Conservation (phyloP, 2,797 vertebrate genomes). For the Manis crassicaudata region DNA sequence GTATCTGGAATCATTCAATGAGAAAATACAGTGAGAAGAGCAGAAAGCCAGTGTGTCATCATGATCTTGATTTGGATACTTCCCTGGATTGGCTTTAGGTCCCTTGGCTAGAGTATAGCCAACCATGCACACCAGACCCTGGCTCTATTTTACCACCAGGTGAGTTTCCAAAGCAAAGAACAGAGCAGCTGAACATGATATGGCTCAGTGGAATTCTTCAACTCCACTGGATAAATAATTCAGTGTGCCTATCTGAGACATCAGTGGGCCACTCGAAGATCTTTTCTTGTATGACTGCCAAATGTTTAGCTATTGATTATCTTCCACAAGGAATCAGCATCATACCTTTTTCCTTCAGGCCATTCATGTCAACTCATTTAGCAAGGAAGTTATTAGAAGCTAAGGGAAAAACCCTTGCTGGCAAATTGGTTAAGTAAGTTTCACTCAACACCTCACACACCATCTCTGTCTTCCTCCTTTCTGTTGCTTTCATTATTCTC, state of each 20-base stretch:
- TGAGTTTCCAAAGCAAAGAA: background rate
- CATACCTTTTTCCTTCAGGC: background rate
- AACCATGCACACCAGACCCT: background rate
- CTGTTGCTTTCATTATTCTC: background rate
- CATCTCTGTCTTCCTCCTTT: background rate
- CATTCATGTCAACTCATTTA: background rate
- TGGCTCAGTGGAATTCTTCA: background rate
- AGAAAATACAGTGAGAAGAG: background rate
- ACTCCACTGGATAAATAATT: background rate
- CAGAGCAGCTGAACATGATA: background rate
- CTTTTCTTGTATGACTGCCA: background rate
- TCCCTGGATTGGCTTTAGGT: background rate
- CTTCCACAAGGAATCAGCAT: background rate
- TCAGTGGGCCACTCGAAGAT: background rate
- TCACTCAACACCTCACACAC: background rate
- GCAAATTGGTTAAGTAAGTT: background rate
- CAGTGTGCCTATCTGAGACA: background rate
- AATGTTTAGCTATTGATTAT: background rate
- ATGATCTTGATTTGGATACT: rapidly evolving
- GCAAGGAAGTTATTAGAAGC: background rate
- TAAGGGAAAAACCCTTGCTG: background rate
- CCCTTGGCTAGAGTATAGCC: background rate
- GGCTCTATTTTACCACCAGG: background rate
- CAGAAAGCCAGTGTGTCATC: background rate
- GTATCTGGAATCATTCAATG: background rate